Conservation (phyloP, 1,140 invertebrate genomes). For the Zaprionus tsacasi region DNA sequence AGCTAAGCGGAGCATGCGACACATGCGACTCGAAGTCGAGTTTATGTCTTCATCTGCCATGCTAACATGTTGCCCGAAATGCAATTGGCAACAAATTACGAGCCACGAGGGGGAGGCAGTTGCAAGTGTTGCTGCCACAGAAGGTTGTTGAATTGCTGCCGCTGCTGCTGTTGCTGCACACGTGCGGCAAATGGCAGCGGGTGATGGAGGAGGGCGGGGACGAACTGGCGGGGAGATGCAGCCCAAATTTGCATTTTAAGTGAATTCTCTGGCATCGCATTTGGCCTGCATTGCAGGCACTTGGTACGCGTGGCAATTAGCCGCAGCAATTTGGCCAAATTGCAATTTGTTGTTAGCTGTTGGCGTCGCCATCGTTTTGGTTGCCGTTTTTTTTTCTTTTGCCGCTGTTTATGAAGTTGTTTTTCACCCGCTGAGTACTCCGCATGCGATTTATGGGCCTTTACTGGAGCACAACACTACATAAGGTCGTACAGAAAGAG, state of each 20-base stretch:
- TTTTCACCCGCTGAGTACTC: constrained; percentile 11
- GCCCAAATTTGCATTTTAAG: constrained; percentile 76
- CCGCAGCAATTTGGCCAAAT: constrained; percentile 78
- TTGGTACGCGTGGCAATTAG: constrained; percentile 77
- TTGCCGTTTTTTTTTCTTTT: constrained; percentile 52
- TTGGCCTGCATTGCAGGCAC: constrained; percentile 36
- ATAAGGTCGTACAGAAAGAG: neutral
- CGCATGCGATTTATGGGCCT: constrained; percentile 52
- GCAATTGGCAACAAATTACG: constrained; percentile 71
- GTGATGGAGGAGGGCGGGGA: neutral
- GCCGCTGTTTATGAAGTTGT: constrained; percentile 75
- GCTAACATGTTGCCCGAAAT: constrained; percentile 66
- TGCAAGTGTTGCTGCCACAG: constrained; percentile 9
- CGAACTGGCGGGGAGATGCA: neutral
- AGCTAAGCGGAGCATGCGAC: constrained; percentile 2
- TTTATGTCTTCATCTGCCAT: constrained; percentile 75
- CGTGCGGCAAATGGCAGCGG: constrained; percentile 42
- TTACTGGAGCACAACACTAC: constrained; percentile 11
- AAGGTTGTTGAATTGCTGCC: constrained; percentile 13
- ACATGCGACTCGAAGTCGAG: constrained; percentile 45
- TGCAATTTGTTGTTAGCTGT: constrained; percentile 80
- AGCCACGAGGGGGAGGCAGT: constrained; percentile 34
- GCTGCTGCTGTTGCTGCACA: constrained; percentile 31
- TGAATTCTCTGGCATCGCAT: constrained; percentile 76
- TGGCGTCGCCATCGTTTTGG: constrained; percentile 42